These are phyloP conservation scores for Drosophila yooni DNA, from an alignment of 2,888 invertebrate genomes.

Conservation along the genomic window DNA sequence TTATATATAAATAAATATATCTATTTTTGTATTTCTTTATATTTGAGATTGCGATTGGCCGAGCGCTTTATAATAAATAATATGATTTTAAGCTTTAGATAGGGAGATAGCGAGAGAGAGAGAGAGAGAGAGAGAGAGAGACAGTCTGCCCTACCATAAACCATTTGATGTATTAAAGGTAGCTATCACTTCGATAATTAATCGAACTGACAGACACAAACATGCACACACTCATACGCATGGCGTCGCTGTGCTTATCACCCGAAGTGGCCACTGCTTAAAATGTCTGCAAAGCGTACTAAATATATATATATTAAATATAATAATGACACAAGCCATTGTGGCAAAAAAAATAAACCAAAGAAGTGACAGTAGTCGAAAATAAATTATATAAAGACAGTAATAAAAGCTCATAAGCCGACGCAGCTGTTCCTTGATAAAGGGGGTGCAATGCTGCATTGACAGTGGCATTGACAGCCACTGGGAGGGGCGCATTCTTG, in stretches of 20 bases:
- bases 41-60: conserved; percentile 10
- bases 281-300: conserved; percentile 34
- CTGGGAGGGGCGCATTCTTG: not conserved
- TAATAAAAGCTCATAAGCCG: conserved; percentile 12
- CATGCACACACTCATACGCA: conserved; percentile 28
- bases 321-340: conserved; percentile 17
- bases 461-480: not conserved
- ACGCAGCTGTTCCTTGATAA: not conserved
- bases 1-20: not conserved
- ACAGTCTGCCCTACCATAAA: not conserved
- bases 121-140: conserved; percentile 1
- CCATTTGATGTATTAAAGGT: conserved; percentile 42
- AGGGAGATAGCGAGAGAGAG: conserved; percentile 17
- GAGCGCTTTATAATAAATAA: conserved; percentile 64
- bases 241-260: conserved; percentile 73
- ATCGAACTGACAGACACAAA: conserved; percentile 49
- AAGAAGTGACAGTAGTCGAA: conserved; percentile 11
- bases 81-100: conserved; percentile 53
- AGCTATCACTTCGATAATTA: conserved; percentile 67
- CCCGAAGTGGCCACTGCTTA: conserved; percentile 66
- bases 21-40: not conserved
- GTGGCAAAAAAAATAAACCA: conserved; percentile 19
- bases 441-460: not conserved
- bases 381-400: conserved; percentile 20
- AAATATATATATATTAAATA: conserved; percentile 20